A percentile compares a stretch with the other conserved stretches of the same genome.
Evolutionary conservation across 2,113 vertebrate species (phyloP).

Genomic region (Aramus guarauna): DNA sequence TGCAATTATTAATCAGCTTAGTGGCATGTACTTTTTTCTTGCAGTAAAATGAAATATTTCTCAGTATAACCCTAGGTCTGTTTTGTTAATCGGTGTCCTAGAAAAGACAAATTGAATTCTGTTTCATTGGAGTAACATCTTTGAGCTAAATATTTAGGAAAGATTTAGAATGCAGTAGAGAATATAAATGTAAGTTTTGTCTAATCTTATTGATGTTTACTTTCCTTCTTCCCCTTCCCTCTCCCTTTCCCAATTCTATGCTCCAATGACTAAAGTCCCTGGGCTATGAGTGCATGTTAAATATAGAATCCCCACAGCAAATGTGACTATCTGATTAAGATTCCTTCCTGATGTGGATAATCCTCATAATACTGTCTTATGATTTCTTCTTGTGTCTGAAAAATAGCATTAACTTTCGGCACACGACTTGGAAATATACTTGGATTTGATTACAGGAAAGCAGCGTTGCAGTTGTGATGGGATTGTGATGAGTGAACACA

Average conservation of each 20-base stretch:
- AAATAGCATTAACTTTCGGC: not conserved
- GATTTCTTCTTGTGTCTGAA: not conserved
- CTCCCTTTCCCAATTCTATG: not conserved
- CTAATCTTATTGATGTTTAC: not conserved
- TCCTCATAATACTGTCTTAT: not conserved
- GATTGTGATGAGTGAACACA: not conserved
- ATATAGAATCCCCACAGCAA: conserved; percentile 16
- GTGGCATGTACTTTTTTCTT: not conserved
- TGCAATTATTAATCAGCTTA: not conserved
- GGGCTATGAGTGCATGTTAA: not conserved
- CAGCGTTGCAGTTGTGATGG: not conserved
- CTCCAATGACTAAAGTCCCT: not conserved
- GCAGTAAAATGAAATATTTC: not conserved
- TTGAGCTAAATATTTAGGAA: not conserved
- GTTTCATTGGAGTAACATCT: not conserved
- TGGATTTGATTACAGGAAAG: not conserved
- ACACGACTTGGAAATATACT: not conserved
- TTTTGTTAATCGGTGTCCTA: not conserved
- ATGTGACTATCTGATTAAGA: conserved; percentile 7
- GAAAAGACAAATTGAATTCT: not conserved
- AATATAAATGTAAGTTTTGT: not conserved
- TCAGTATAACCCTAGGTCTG: not conserved
- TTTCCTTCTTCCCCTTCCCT: not conserved
- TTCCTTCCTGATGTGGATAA: conserved; percentile 19
- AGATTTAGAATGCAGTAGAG: not conserved